Evolutionary conservation across 2,797 vertebrate genomes (phyloP), one percentile per base, ranked within the genome.

Genomic region (Discoglossus pictus): DNA sequence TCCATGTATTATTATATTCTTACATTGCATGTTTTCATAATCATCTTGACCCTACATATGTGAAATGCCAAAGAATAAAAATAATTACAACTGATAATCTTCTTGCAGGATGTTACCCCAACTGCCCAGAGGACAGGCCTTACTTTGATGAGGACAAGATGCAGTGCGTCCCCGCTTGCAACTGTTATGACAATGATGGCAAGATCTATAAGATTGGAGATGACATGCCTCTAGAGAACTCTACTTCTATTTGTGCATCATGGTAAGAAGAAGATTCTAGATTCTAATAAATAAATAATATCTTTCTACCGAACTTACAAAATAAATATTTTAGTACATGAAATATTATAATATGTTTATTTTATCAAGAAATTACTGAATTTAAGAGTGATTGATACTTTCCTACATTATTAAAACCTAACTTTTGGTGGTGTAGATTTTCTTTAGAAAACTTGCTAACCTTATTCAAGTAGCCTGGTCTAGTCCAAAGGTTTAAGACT

Each of bases 61-160:
- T n/a, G n/a, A n/a, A n/a, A n/a, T n/a, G n/a, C n/a, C n/a, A n/a
- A 16, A 13, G 10, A 13, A 39, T 39, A 3, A 39, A 13, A 7
- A 3, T 39, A 13, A 7, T 39, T 39, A 3, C 10, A 7, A 7
- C 16, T 2, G 8, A 15, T 8, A 2, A 1, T 13, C 51, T 42
- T 11, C 7, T 23, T 53, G 4, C 21, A 75, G 74, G 74, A 23
- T 75, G 74, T 50, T 75, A 75, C 51, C 74, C 74, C 21, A 25
- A 27, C 2, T 75, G 74, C n/a, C 60, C 74, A 27, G 21, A 18
- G 10, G 60, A 64, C 18, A 66, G 61, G 16, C 72, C 74, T 4
- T 66, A 36, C n/a, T 61, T 75, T 27, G 72, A 75, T 56, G 74
- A 75, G 12, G 70, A 75, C 9, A 68, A 1, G 12, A 75, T 73